Conservation (phyloP, 2,797 vertebrate genomes). For the Pteropus rufus region DNA sequence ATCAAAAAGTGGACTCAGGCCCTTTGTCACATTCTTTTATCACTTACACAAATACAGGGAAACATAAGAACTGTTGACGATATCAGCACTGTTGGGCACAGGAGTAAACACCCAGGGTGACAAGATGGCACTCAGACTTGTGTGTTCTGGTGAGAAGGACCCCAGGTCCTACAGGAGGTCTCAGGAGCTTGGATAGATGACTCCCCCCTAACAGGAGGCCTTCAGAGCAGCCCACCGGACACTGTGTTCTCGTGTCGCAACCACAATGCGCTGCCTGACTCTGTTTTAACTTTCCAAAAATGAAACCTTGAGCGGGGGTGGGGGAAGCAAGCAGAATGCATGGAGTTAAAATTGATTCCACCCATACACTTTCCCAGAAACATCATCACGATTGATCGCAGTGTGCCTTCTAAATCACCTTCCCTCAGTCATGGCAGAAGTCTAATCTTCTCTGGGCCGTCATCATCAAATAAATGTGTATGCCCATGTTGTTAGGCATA, state of each 20-base stretch:
- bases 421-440: not conserved
- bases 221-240: not conserved
- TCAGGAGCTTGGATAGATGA: not conserved
- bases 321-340: not conserved
- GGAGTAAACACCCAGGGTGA: not conserved
- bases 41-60: not conserved
- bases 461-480: fast-evolving
- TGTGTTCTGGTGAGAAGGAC: not conserved
- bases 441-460: too few species aligned
- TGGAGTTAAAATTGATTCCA: not conserved
- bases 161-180: too few species aligned
- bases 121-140: too few species aligned
- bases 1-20: not conserved
- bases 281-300: not conserved
- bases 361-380: not conserved
- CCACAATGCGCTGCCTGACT: fast-evolving
- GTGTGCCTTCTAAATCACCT: not conserved
- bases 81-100: too few species aligned
- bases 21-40: not conserved
- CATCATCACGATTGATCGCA: too few species aligned
- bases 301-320: not conserved
- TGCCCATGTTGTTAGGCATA: fast-evolving
- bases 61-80: not conserved
- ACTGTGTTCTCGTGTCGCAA: not conserved
- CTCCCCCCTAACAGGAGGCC: not conserved